Base-by-base conservation (phyloP, 2,888 invertebrate genomes). In the Drosophila mimetica region DNA sequence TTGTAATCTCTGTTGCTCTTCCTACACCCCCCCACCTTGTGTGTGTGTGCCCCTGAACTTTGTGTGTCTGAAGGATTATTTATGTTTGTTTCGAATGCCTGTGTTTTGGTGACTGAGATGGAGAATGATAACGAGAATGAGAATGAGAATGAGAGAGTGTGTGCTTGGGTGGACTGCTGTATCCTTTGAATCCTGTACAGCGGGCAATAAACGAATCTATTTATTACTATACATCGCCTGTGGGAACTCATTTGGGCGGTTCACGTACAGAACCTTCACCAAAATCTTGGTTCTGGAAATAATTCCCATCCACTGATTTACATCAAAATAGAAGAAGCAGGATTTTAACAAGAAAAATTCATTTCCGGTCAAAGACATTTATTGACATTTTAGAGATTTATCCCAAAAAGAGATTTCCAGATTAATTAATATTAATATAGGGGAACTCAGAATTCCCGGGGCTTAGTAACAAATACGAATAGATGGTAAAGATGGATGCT, bases 61-160 rank as follows among this genome's bases (percentile, higher is more conserved):
- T 34, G 32, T 54, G 42, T 30, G 20, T 55, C 50, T 34, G 63
- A 30, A 46, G 46, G 61, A n/a, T 47, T 71, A 82, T 73, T 71
- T 85, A 82, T 73, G 51, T 65, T 54, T 11, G 53, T 65, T 47
- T 67, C n/a, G 75, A 42, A 60, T 65, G 46, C 37, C 28, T 73
- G 66, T 25, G 25, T 65, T 63, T 67, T 51, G 37, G 69, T 76
- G 25, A 18, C 25, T 16, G 25, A 6, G n/a, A n/a, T n/a, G n/a
- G 7, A 25, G 7, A 25, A 25, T 25, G 25, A 7, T 7, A 25
- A 25, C 7, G 25, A 1, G 2, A 25, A 7, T 25, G 25, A 22
- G 22, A 22, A 6, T 6, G 16, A 20, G 34, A 25, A 70, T 74
- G n/a, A n/a, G 71, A 69, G 71, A 78, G 75, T 72, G 13, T 48